These are phyloP conservation scores for Coregonus sp. DNA, from an alignment of 2,797 vertebrate genomes.

Conservation along the genomic window DNA sequence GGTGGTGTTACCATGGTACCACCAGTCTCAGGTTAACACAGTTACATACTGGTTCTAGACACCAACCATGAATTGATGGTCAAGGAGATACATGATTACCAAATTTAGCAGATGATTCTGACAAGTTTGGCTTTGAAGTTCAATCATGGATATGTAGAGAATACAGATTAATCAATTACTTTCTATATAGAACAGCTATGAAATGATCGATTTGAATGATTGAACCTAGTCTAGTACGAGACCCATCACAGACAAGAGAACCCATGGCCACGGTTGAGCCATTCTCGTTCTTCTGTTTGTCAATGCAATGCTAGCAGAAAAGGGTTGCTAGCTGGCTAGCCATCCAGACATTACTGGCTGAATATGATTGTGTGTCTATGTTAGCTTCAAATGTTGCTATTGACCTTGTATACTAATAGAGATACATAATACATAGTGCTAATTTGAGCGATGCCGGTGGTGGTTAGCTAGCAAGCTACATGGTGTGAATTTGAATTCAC, in stretches of 20 bases:
- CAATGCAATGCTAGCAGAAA: conserved; percentile 26
- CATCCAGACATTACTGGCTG: conserved; percentile 13
- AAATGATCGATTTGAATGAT: not conserved
- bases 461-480: not conserved
- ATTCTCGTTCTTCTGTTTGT: conserved; percentile 40
- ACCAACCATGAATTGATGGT: not conserved
- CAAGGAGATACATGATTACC: not conserved
- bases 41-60: not conserved
- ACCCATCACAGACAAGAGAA: conserved; percentile 9
- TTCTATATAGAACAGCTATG: not conserved
- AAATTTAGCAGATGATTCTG: not conserved
- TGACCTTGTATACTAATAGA: not conserved
- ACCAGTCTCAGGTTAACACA: not conserved
- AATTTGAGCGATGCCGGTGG: conserved; percentile 9
- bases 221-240: not conserved
- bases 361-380: not conserved
- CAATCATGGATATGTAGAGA: conserved; percentile 11
- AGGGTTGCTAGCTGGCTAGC: conserved; percentile 52
- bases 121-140: conserved; percentile 14
- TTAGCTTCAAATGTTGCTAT: not conserved
- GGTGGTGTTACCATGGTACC: no score
- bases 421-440: not conserved
- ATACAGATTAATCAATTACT: not conserved
- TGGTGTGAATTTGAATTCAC: conserved; percentile 8
- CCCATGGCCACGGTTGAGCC: conserved; percentile 5